Conservation (phyloP, 2,113 vertebrate genomes). For the Nycticryphes semicollaris region DNA sequence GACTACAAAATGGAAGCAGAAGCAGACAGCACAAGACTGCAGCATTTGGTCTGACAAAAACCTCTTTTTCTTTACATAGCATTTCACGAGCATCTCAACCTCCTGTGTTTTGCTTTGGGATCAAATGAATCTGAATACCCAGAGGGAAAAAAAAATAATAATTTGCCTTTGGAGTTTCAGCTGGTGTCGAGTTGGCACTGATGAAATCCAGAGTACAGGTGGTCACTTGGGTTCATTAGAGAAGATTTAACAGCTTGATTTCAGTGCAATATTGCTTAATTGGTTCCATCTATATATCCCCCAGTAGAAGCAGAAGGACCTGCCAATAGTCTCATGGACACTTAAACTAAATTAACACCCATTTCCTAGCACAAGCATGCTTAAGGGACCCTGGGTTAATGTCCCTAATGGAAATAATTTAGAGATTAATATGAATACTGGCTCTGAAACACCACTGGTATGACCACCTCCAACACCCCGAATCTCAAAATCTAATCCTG, state of each 20-base stretch:
- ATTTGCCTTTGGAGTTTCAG: background rate
- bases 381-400: background rate
- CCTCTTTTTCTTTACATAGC: background rate
- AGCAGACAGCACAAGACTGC: background rate
- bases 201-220: background rate
- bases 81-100: background rate
- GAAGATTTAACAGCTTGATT: background rate
- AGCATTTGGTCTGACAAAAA: background rate
- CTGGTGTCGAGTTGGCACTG: background rate
- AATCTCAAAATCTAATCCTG: background rate
- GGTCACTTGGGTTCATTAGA: background rate
- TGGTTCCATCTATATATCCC: background rate
- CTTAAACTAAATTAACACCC: background rate
- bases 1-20: background rate
- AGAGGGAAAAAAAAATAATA: background rate
- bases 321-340: rapidly evolving
- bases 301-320: background rate
- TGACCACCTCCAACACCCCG: background rate
- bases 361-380: background rate
- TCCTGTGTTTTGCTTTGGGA: background rate
- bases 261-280: background rate
- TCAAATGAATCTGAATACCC: background rate
- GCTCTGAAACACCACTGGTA: background rate
- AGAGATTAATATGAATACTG: background rate
- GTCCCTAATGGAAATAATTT: background rate